A percentile compares a stretch with the other conserved stretches of the same genome.
phyloP scores from a whole-genome alignment of 2,797 vertebrate species.

The Muscicapa comitata region DNA sequence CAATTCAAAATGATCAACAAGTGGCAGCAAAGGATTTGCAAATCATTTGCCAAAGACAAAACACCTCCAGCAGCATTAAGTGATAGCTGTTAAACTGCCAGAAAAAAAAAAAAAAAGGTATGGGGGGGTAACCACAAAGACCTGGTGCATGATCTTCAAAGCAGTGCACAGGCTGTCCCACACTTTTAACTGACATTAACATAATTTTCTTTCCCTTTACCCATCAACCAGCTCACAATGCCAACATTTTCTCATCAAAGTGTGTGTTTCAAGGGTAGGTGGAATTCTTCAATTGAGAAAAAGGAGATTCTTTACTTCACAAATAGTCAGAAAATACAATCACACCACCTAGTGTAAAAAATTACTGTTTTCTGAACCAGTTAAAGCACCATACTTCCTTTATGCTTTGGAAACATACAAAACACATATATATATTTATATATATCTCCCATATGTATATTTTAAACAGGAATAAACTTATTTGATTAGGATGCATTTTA shows the following conservation, averaged over 20 bases:
- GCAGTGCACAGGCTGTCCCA: neutral
- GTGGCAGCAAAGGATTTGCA: neutral
- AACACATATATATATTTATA: fast-evolving
- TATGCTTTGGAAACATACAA: neutral
- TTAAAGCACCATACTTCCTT: neutral
- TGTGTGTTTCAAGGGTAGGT: neutral
- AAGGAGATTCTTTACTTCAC: neutral
- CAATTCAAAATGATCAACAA: neutral
- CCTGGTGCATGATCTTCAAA: neutral
- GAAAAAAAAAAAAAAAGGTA: no score
- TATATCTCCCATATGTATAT: neutral
- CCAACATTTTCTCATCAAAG: neutral
- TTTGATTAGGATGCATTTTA: neutral
- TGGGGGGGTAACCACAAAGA: neutral
- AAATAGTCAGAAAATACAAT: neutral
- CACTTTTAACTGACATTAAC: neutral
- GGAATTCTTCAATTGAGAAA: neutral
- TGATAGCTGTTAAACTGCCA: neutral
- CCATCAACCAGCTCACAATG: neutral
- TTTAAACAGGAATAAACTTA: neutral
- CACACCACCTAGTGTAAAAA: neutral
- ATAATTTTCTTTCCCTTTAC: neutral
- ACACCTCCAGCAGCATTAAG: neutral
- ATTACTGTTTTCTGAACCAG: neutral
- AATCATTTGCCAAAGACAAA: slow-evolving; percentile 3